These are phyloP conservation scores for Capreolus pygargus DNA, from an alignment of 2,113 vertebrate species.

Conservation along the genomic window DNA sequence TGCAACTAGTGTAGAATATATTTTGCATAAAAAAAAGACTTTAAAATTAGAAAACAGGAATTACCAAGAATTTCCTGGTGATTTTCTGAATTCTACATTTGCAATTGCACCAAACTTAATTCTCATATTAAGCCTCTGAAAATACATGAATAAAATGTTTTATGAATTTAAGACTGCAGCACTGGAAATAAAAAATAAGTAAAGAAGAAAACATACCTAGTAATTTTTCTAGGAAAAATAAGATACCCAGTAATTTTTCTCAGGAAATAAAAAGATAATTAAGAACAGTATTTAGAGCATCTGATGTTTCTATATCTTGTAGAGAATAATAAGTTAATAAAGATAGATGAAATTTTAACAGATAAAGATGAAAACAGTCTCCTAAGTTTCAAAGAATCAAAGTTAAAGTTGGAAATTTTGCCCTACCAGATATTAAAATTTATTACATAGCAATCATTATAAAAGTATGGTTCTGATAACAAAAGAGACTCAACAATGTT, in stretches of 20 bases:
- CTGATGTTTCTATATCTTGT: neutral
- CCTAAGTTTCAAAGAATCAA: neutral
- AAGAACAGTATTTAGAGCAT: neutral
- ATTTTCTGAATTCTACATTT: constrained; percentile 57
- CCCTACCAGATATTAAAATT: neutral
- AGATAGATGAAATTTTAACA: neutral
- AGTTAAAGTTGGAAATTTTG: neutral
- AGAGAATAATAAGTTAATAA: neutral
- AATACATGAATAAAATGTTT: neutral
- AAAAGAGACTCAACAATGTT: neutral
- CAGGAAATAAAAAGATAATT: neutral
- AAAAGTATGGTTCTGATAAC: neutral
- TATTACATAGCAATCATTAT: neutral
- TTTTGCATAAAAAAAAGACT: neutral
- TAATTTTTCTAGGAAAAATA: neutral
- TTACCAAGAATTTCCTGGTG: constrained; percentile 43
- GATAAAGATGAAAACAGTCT: neutral
- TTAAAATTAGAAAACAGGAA: constrained; percentile 20
- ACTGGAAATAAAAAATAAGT: neutral
- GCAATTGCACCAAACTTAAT: constrained; percentile 54
- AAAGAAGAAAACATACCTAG: neutral
- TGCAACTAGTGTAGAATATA: neutral
- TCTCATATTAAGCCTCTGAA: constrained; percentile 59
- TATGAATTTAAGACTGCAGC: neutral
- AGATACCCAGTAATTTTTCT: neutral